A percentile compares a stretch with the other conserved stretches of the same genome.
Evolutionary conservation across 2,797 vertebrate genomes (phyloP).

Genomic region (Paedocypris micromegethes): DNA sequence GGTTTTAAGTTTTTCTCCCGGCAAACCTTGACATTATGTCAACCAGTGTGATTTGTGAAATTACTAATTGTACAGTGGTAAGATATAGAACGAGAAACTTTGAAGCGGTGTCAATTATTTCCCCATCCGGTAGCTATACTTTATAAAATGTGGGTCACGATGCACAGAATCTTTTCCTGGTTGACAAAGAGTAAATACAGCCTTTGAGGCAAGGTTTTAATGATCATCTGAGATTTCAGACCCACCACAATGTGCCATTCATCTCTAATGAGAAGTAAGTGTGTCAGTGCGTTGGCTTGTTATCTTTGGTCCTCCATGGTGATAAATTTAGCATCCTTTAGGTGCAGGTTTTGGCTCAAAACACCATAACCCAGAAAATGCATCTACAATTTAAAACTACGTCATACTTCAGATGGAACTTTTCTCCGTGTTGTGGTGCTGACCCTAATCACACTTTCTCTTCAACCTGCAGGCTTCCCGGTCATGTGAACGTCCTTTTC

Average conservation of each 20-base stretch:
- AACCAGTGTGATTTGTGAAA: conserved; percentile 1
- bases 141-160: conserved; percentile 71
- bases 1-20: not conserved
- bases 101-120: conserved; percentile 66
- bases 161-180: conserved; percentile 70
- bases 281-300: conserved; percentile 71
- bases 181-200: conserved; percentile 73
- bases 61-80: not conserved
- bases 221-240: conserved; percentile 63
- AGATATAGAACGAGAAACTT: not conserved
- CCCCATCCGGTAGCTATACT: conserved; percentile 62
- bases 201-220: conserved; percentile 69
- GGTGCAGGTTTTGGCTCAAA: conserved; percentile 58
- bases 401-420: conserved; percentile 62
- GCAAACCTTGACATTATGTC: not conserved
- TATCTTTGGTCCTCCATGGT: conserved; percentile 57
- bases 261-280: conserved; percentile 76
- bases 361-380: conserved; percentile 59
- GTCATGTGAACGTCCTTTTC: no score
- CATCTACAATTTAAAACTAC: conserved; percentile 51
- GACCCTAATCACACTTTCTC: conserved; percentile 60
- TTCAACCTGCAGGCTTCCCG: not conserved
- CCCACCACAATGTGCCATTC: conserved; percentile 74
- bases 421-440: conserved; percentile 61
- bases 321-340: conserved; percentile 68